A percentile compares a stretch with the other conserved stretches of the same genome.
phyloP scores from a whole-genome alignment of 2,797 vertebrate species.

The Enteromius thamalakanensis region DNA sequence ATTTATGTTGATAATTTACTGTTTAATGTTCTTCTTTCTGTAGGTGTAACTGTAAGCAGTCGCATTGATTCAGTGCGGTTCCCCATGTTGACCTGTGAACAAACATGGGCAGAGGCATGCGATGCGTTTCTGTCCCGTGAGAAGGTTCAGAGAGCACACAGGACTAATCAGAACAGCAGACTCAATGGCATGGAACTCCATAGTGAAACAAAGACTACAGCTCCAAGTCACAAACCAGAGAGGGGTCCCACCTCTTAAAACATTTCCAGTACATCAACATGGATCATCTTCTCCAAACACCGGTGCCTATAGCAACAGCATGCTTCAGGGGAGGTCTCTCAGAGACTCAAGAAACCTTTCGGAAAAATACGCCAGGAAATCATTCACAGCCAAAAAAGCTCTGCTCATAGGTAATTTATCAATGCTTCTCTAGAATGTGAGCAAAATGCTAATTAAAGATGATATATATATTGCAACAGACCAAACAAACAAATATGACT shows the following conservation, averaged over 20 bases:
- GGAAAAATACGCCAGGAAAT: conserved; percentile 4
- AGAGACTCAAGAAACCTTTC: conserved; percentile 21
- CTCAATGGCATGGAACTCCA: conserved; percentile 43
- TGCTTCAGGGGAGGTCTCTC: conserved; percentile 24
- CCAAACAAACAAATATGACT: not conserved
- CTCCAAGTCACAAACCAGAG: conserved; percentile 43
- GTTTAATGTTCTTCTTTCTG: conserved; percentile 9
- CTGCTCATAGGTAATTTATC: conserved; percentile 47
- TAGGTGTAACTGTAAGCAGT: conserved; percentile 13
- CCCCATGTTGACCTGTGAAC: not conserved
- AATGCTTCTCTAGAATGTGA: not conserved
- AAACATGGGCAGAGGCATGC: conserved; percentile 6
- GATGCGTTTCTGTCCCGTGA: conserved; percentile 21
- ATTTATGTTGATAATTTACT: not conserved
- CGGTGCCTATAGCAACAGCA: conserved; percentile 15
- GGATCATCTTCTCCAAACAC: conserved; percentile 40
- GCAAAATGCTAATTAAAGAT: not conserved
- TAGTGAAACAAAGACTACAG: conserved; percentile 36
- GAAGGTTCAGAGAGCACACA: conserved; percentile 4
- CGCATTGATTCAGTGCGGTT: not conserved
- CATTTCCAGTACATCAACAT: conserved; percentile 30
- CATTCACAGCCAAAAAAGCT: conserved; percentile 12
- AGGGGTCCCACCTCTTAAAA: conserved; percentile 21
- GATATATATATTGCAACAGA: not conserved
- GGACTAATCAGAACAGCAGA: conserved; percentile 15